phyloP scores from a whole-genome alignment of 2,113 vertebrate genomes.

The Proterorhinus semilunaris region DNA sequence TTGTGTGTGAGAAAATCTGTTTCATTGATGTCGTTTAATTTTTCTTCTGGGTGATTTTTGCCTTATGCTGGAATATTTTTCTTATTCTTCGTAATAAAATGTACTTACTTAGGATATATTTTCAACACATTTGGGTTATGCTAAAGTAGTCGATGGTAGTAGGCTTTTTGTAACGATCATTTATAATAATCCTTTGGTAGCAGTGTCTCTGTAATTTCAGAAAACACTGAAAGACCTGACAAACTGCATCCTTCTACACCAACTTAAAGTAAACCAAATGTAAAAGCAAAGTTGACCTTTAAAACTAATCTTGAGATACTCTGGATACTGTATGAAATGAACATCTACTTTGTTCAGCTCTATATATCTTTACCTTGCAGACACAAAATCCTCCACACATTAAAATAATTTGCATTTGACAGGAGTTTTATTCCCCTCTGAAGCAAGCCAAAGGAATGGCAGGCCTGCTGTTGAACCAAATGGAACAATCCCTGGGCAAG shows the following conservation, averaged over 20 bases:
- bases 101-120: no score
- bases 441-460: constrained; percentile 58
- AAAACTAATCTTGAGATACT: neutral
- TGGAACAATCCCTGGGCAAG: constrained; percentile 67
- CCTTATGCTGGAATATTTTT: no score
- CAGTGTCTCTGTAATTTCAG: no score
- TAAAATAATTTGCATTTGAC: constrained; percentile 15
- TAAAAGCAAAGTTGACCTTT: neutral
- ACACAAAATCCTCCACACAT: neutral
- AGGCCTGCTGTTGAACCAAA: constrained; percentile 52
- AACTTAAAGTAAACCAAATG: neutral
- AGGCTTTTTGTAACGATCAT: no score
- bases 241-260: neutral
- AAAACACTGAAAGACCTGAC: neutral
- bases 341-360: neutral
- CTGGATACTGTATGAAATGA: neutral
- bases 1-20: no score
- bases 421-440: constrained; percentile 26
- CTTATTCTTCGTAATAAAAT: no score
- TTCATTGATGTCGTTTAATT: no score
- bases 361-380: neutral
- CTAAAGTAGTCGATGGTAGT: no score
- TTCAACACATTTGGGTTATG: no score
- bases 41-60: no score
- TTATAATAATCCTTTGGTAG: no score